Conservation (phyloP, 2,888 invertebrate genomes). For the Steinernema hermaphroditum region DNA sequence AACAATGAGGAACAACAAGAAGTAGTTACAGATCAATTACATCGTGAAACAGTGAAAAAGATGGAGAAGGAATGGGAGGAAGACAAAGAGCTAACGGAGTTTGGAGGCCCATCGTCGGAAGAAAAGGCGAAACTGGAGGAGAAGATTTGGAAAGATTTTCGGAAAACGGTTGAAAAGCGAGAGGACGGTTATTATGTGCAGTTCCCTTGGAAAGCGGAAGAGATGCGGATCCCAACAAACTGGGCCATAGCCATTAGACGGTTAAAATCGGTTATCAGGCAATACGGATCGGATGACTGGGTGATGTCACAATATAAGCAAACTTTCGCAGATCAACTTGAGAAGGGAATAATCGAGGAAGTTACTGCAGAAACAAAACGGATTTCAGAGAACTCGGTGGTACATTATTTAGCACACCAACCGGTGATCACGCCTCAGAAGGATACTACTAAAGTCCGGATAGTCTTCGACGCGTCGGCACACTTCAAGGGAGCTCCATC, state of each 20-base stretch:
- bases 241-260: background rate
- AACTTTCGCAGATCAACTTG: no score
- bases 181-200: constrained; percentile 30
- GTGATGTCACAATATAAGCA: constrained; percentile 37
- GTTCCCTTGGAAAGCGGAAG: constrained; percentile 28
- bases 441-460: constrained; percentile 43
- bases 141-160: no score
- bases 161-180: constrained; percentile 28
- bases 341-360: background rate
- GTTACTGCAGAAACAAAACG: constrained; percentile 31
- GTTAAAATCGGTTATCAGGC: background rate
- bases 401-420: constrained; percentile 45
- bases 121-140: no score
- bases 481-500: background rate
- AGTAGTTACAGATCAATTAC: no score
- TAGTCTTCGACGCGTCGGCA: constrained; percentile 45
- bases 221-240: constrained; percentile 17
- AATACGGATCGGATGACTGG: constrained; percentile 24
- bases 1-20: no score
- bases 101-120: no score
- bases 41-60: no score
- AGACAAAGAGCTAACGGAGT: no score
- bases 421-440: constrained; percentile 37
- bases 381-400: background rate
- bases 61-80: no score